Conservation (phyloP, 1,140 invertebrate genomes). For the Cotesia chilonis region DNA sequence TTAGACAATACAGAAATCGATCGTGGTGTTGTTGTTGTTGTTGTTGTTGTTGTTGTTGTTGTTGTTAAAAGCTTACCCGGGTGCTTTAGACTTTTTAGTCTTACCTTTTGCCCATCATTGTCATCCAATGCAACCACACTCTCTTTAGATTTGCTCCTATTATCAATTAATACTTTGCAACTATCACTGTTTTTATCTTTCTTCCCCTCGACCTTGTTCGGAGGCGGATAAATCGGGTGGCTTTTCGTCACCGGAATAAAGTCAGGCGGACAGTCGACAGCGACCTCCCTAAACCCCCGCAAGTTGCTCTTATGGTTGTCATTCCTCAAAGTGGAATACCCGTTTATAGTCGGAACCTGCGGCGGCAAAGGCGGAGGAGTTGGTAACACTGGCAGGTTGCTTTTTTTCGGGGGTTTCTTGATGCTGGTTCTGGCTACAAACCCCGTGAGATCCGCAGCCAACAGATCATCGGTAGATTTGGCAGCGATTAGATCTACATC, state of each 20-base stretch:
- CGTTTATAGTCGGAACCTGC: slow-evolving; percentile 58
- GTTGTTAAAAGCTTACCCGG: too few species aligned
- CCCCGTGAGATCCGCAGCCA: slow-evolving; percentile 47
- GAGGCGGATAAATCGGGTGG: slow-evolving; percentile 78
- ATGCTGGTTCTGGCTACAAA: slow-evolving; percentile 35
- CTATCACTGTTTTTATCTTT: neutral
- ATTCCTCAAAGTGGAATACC: slow-evolving; percentile 63
- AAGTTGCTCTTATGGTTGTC: slow-evolving; percentile 43
- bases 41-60: too few species aligned
- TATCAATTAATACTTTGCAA: too few species aligned
- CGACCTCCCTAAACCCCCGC: slow-evolving; percentile 71
- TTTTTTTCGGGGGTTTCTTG: slow-evolving; percentile 48
- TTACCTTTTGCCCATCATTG: too few species aligned
- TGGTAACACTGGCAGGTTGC: slow-evolving; percentile 2
- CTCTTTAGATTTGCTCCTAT: too few species aligned
- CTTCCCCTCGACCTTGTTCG: slow-evolving; percentile 39
- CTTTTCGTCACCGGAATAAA: slow-evolving; percentile 79
- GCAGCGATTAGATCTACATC: slow-evolving; percentile 56
- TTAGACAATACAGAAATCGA: too few species aligned
- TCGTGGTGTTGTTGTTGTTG: too few species aligned
- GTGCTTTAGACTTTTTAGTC: too few species aligned
- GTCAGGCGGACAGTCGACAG: slow-evolving; percentile 79
- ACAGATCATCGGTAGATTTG: slow-evolving; percentile 66
- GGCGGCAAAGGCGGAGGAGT: too few species aligned
- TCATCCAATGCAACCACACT: too few species aligned